phyloP scores from a whole-genome alignment of 2,888 invertebrate genomes.

The Abrostola triplasia region DNA sequence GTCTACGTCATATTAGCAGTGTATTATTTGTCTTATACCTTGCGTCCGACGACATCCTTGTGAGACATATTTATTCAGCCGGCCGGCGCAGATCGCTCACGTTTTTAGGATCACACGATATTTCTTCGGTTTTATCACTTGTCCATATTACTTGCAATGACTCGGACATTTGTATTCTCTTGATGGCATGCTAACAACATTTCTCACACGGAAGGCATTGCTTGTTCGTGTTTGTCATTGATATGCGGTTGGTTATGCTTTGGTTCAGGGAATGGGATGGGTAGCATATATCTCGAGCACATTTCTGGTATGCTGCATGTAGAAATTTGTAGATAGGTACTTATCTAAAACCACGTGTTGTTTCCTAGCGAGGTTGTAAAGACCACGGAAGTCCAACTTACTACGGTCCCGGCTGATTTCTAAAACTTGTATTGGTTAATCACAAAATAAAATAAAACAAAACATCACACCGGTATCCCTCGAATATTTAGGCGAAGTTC shows the following conservation, averaged over 20 bases:
- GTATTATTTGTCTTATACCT: not conserved
- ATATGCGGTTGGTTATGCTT: slow-evolving; percentile 1
- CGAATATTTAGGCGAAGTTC: no score
- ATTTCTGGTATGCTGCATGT: no score
- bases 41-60: slow-evolving; percentile 1
- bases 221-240: slow-evolving; percentile 3
- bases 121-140: slow-evolving; percentile 38
- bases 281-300: no score
- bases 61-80: slow-evolving; percentile 12
- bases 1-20: not conserved
- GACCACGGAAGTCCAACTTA: no score
- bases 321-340: no score
- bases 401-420: no score
- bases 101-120: slow-evolving; percentile 24
- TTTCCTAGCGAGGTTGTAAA: no score
- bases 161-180: slow-evolving; percentile 35
- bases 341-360: no score
- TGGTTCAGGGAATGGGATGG: not conserved
- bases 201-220: slow-evolving; percentile 30
- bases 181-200: slow-evolving; percentile 20
- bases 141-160: slow-evolving; percentile 9
- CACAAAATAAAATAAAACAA: no score
- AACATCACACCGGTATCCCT: no score
- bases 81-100: slow-evolving; percentile 31
- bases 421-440: no score